Base-by-base conservation (phyloP, 1,140 invertebrate genomes). In the Prorops nasuta region DNA sequence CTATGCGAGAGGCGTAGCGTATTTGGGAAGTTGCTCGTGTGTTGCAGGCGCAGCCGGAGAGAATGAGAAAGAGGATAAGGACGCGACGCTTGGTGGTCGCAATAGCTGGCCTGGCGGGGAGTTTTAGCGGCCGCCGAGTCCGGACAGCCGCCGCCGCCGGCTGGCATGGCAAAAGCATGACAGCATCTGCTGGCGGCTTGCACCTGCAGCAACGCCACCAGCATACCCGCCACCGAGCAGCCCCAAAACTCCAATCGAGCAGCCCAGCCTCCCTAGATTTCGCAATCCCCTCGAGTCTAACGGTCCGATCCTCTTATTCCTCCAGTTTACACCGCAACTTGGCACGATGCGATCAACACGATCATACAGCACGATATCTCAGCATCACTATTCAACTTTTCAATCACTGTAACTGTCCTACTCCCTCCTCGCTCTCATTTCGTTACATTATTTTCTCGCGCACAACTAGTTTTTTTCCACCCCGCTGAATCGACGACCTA, bases 1-100 rank as follows among this genome's bases (percentile, higher is more conserved):
- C 79, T 34, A 82, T 80, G 46, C 80, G 71, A 41, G 79, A 79
- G 35, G 79, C 80, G 65, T 79, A 80, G 17, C 78, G 68, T 0
- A 62, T 53, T 44, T 61, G 62, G 17, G 66, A 51, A 35, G 45
- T 59, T 45, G 50, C 57, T 54, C 44, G n/a, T n/a, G 65, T 54
- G 45, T 56, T 50, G 21, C 44, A 22, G 4, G 34, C 41, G 42
- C 39, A 37, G n/a, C 44, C 50, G 45, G 53, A 48, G 39, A 63
- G 41, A n/a, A 60, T 44, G 49, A 60, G 44, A 35, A 72, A 61
- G 42, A 68, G 31, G 28, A 36, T 17, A 31, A 63, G 40, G 54
- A 56, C 34, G 41, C 52, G 41, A 31, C 54, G 46, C 52, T 44
- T 56, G 53, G 51, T 37, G 51, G 24, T 10, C 24, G 24, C 10